phyloP scores from a whole-genome alignment of 2,113 vertebrate species.

The Brachyistius frenatus region DNA sequence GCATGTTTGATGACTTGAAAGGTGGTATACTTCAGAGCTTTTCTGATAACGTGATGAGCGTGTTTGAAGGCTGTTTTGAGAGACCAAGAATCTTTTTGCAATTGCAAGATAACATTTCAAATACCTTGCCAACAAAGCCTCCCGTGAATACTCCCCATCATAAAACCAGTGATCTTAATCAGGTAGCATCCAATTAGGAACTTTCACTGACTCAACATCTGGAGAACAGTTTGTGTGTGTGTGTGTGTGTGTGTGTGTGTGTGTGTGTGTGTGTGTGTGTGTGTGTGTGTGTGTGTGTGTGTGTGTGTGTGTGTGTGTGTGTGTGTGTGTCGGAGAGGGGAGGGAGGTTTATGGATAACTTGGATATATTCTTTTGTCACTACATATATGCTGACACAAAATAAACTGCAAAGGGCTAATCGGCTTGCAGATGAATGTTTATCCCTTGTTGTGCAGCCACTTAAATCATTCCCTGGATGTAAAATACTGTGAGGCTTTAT shows the following conservation, averaged over 20 bases:
- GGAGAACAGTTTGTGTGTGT: slow-evolving; percentile 15
- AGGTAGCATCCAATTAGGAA: slow-evolving; percentile 54
- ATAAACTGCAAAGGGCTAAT: slow-evolving; percentile 22
- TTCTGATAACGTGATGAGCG: slow-evolving; percentile 54
- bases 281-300: no score
- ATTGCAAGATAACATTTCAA: slow-evolving; percentile 49
- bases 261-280: no score
- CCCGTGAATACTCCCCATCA: slow-evolving; percentile 20
- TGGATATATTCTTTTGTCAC: slow-evolving; percentile 29
- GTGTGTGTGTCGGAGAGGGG: neutral
- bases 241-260: neutral
- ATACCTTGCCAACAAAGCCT: slow-evolving; percentile 45
- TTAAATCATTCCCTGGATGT: slow-evolving; percentile 20
- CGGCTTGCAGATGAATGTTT: slow-evolving; percentile 22
- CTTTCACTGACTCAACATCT: slow-evolving; percentile 40
- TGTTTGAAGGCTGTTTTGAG: slow-evolving; percentile 49
- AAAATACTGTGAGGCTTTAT: slow-evolving; percentile 29
- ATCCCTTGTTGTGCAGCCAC: slow-evolving; percentile 27
- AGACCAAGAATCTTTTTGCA: slow-evolving; percentile 33
- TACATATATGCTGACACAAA: slow-evolving; percentile 40
- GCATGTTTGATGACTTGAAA: slow-evolving; percentile 61
- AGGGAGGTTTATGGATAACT: neutral
- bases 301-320: neutral
- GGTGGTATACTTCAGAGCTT: slow-evolving; percentile 58
- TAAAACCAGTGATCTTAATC: slow-evolving; percentile 53